Percentiles rank a stretch among this genome's conserved stretches.
phyloP scores from a whole-genome alignment of 2,797 vertebrate genomes.

The Rhinichthys osculus region DNA sequence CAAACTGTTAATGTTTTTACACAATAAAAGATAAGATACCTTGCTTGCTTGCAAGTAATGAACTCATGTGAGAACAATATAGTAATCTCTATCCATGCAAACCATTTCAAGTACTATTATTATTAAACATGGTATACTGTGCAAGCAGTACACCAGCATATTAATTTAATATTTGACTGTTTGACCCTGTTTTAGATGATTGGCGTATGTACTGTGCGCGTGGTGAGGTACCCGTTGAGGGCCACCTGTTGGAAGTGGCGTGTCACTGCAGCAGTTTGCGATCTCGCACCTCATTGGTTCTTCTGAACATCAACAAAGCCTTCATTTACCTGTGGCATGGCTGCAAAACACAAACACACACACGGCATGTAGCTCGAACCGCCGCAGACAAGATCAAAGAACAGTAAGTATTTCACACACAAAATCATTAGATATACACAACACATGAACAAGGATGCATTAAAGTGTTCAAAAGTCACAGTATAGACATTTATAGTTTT shows the following conservation, averaged over 20 bases:
- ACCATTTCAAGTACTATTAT: not conserved
- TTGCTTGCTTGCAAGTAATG: not conserved
- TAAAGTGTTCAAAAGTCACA: not conserved
- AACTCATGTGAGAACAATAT: not conserved
- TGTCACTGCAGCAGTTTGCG: constrained; percentile 98
- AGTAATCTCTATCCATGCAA: too few relatives aligned
- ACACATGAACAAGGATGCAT: not conserved
- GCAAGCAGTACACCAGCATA: not conserved
- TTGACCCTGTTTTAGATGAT: constrained; percentile 78
- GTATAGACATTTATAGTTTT: not conserved
- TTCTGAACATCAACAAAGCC: constrained; percentile 92
- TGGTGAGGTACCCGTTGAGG: constrained; percentile 90
- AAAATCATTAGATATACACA: not conserved
- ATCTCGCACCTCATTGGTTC: constrained; percentile 93
- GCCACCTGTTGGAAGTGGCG: constrained; percentile 94
- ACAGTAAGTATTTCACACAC: constrained; percentile 82
- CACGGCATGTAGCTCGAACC: constrained; percentile 87
- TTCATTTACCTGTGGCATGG: constrained; percentile 97
- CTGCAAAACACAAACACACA: constrained; percentile 93
- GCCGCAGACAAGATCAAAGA: constrained; percentile 93
- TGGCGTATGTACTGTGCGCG: constrained; percentile 97
- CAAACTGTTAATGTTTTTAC: not conserved
- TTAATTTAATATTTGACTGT: not conserved
- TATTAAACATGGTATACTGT: not conserved
- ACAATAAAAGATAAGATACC: not conserved